Percentiles rank a stretch among this genome's conserved stretches.
These are phyloP conservation scores for Volucella inflata DNA, from an alignment of 2,888 invertebrate species.

Conservation along the genomic window DNA sequence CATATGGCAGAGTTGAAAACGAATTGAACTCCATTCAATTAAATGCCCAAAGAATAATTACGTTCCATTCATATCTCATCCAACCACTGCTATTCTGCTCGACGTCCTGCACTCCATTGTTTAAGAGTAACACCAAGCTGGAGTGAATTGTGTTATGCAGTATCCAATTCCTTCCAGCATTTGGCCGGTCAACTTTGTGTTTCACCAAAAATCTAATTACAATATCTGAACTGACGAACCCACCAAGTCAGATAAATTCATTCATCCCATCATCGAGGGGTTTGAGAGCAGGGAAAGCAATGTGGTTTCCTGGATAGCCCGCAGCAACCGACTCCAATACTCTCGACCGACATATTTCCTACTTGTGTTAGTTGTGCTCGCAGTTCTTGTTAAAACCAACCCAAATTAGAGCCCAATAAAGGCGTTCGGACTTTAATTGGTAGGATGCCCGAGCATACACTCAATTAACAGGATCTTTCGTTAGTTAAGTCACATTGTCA, in stretches of 20 bases:
- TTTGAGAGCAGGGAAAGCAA: background rate
- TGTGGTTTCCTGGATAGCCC: slow-evolving; percentile 2
- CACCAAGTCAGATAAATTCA: slow-evolving; percentile 26
- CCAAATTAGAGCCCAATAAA: slow-evolving; percentile 36
- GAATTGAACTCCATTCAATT: slow-evolving; percentile 6
- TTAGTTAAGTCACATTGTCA: slow-evolving; percentile 62
- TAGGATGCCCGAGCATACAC: slow-evolving; percentile 29
- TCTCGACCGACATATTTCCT: background rate
- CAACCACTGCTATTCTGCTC: slow-evolving; percentile 3
- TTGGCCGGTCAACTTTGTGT: slow-evolving; percentile 19
- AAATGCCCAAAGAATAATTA: slow-evolving; percentile 21
- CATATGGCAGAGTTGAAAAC: background rate
- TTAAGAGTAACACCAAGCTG: background rate
- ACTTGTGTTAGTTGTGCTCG: background rate
- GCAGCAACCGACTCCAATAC: too few species aligned
- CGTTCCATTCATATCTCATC: slow-evolving; percentile 51
- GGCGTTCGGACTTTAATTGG: slow-evolving; percentile 43
- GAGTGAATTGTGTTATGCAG: background rate
- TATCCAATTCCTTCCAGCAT: background rate
- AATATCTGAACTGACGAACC: slow-evolving; percentile 23
- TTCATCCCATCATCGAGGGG: slow-evolving; percentile 19
- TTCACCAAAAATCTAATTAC: slow-evolving; percentile 55
- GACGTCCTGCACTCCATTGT: background rate
- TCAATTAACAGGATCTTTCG: slow-evolving; percentile 49
- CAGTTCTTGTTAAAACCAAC: slow-evolving; percentile 5